Evolutionary conservation across 2,888 invertebrate species (phyloP).

Genomic region (Halictus ligatus): DNA sequence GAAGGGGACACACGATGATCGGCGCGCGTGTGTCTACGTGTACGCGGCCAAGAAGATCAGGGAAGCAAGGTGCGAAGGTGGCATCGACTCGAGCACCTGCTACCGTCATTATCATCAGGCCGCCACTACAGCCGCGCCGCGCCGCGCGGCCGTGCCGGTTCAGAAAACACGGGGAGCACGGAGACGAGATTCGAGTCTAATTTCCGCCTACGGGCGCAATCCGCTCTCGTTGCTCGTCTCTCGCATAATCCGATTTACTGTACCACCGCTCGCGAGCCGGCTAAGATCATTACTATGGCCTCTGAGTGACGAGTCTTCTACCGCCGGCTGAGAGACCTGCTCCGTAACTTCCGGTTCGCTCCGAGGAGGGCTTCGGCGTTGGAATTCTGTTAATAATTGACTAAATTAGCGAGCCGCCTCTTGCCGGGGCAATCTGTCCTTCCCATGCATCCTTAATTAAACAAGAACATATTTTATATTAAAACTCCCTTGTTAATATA

Average conservation of each 20-base stretch:
- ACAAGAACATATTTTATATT: too few relatives aligned
- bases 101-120: conserved; percentile 81
- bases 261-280: conserved; percentile 40
- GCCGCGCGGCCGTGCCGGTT: conserved; percentile 59
- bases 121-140: conserved; percentile 19
- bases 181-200: conserved; percentile 77
- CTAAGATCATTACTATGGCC: conserved; percentile 56
- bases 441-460: too few relatives aligned
- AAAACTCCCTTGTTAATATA: too few relatives aligned
- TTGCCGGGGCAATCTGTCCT: background rate
- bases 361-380: background rate
- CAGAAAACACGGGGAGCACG: conserved; percentile 76
- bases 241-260: conserved; percentile 63
- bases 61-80: conserved; percentile 78
- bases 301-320: conserved; percentile 40
- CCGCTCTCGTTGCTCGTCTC: conserved; percentile 66
- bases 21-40: conserved; percentile 43
- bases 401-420: conserved; percentile 1
- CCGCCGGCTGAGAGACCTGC: conserved; percentile 55
- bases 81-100: conserved; percentile 81
- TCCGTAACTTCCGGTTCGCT: conserved; percentile 44
- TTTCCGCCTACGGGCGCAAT: conserved; percentile 77
- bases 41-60: conserved; percentile 54
- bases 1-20: conserved; percentile 48
- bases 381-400: conserved; percentile 3